Base-by-base conservation (phyloP, 2,888 invertebrate genomes). In the Heptascelio sp. region DNA sequence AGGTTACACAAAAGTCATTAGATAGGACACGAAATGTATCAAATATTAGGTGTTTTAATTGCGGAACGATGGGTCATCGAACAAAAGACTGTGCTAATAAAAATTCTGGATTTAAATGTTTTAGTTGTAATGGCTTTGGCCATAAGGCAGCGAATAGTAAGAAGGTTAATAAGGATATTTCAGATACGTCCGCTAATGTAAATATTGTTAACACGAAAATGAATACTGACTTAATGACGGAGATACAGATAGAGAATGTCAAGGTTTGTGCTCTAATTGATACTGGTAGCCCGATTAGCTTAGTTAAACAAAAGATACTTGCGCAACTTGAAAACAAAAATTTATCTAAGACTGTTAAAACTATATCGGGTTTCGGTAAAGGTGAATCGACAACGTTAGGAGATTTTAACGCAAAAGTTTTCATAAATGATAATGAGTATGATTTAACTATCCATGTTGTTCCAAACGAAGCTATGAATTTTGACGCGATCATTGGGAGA, bases 51-150 rank as follows among this genome's bases (percentile, higher is more conserved):
- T 30, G 55, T 25, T 55, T n/a, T 46, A 51, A 51, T 51, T 51
- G 49, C 15, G 57, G 57, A 13, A 8, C 1, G 3, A 13, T 11
- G 4, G 59, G 70, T 30, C 70, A 76, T 26, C 19, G 37, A 8
- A 43, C 76, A 2, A 65, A n/a, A 15, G 65, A 76, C 19, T 71
- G 71, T n/a, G 21, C 43, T 2, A 62, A 46, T 40, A 80, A 51
- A 30, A 0, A 13, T 0, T 17, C 46, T 13, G 90, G 90, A 19
- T 65, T 85, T 9, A 91, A 91, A 82, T 91, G 91, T 71, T 90
- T 90, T 57, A 83, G 59, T 60, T 90, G 88, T 70, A 77, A 88
- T 13, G 77, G 86, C 11, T 89, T 83, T 62, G 89, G 90, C 1
- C 90, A 91, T 62, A 88, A 85, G 40, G 75, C 70, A n/a, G n/a